Conservation (phyloP, 2,888 invertebrate genomes). For the Amaurobius ferox region DNA sequence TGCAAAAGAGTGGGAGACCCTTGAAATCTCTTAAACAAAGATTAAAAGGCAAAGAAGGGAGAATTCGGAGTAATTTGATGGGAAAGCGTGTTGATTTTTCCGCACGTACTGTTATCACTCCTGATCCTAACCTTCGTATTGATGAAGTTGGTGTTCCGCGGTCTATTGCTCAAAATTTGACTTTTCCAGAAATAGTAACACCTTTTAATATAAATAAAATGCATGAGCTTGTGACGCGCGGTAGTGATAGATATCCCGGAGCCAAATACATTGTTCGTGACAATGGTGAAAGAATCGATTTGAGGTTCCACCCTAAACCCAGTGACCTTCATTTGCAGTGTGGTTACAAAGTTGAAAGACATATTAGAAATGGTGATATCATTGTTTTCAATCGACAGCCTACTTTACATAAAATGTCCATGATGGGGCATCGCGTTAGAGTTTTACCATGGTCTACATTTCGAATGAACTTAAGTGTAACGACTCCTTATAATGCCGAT, state of each 20-base stretch:
- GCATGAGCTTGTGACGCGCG: constrained; percentile 95
- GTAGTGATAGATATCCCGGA: constrained; percentile 98
- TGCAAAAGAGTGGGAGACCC: constrained; percentile 99
- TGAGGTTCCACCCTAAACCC: constrained; percentile 98
- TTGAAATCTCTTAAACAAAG: constrained; percentile 98
- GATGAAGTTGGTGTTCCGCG: constrained; percentile 98
- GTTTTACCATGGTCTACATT: constrained; percentile 99
- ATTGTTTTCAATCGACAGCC: constrained; percentile 99
- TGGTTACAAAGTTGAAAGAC: constrained; percentile 95
- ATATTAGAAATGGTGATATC: constrained; percentile 97
- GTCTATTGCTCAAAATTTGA: constrained; percentile 98
- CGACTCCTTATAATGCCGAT: constrained; percentile 99
- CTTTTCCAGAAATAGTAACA: constrained; percentile 99
- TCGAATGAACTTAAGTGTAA: constrained; percentile 98
- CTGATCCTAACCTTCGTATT: constrained; percentile 94
- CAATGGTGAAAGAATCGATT: constrained; percentile 98
- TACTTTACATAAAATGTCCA: constrained; percentile 99
- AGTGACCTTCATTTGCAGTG: constrained; percentile 98
- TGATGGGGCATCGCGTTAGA: constrained; percentile 95
- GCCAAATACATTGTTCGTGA: constrained; percentile 99
- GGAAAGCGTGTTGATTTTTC: constrained; percentile 99
- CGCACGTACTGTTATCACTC: constrained; percentile 98
- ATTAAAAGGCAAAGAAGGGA: constrained; percentile 97
- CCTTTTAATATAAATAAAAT: constrained; percentile 98
- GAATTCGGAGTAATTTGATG: constrained; percentile 99